Conservation (phyloP, 2,113 vertebrate genomes). For the Nerophis ophidion region DNA sequence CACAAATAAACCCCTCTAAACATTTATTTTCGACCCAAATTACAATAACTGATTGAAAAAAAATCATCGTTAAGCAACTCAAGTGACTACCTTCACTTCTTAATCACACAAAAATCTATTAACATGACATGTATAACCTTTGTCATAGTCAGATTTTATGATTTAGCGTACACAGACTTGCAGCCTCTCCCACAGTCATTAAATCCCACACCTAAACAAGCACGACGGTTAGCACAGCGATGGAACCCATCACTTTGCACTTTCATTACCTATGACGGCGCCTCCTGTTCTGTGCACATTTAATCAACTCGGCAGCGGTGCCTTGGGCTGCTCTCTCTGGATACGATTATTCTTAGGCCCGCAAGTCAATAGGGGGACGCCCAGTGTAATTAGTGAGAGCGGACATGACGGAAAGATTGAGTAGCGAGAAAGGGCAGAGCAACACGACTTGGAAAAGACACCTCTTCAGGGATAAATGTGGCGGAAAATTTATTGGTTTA, state of each 20-base stretch:
- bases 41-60: too few species aligned
- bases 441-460: constrained; percentile 19
- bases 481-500: not conserved
- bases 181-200: constrained; percentile 4
- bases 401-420: constrained; percentile 12
- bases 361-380: constrained; percentile 40
- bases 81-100: too few species aligned
- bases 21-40: too few species aligned
- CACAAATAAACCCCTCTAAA: too few species aligned
- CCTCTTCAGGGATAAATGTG: constrained; percentile 5
- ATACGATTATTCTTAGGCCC: constrained; percentile 51
- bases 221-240: constrained; percentile 24
- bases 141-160: too few species aligned
- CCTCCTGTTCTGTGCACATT: constrained; percentile 35
- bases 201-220: constrained; percentile 10
- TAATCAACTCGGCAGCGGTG: constrained; percentile 48
- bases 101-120: too few species aligned
- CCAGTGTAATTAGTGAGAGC: constrained; percentile 40
- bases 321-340: constrained; percentile 34
- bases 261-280: constrained; percentile 42
- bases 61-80: too few species aligned
- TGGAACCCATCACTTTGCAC: constrained; percentile 18
- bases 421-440: constrained; percentile 17
- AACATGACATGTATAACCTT: too few species aligned
- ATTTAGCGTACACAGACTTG: not conserved